A percentile compares a stretch with the other conserved stretches of the same genome.
phyloP scores from a whole-genome alignment of 2,113 vertebrate genomes.

The Percina caprodes region DNA sequence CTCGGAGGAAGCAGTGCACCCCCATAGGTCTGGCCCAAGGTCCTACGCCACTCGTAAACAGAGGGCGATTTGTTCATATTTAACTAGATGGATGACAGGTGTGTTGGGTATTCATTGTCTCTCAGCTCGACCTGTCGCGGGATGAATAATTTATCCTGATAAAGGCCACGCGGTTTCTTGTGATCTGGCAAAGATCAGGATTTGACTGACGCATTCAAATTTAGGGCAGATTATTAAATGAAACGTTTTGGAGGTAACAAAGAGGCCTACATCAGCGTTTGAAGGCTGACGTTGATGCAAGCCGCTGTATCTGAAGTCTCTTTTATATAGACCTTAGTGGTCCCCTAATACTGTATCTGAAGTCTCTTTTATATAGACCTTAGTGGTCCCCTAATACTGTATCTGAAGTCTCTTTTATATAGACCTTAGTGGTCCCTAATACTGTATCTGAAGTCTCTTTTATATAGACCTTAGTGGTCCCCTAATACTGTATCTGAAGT shows the following conservation, averaged over 20 bases:
- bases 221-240: conserved; percentile 39
- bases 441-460: too few species aligned
- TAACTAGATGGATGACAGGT: conserved; percentile 63
- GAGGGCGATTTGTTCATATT: conserved; percentile 67
- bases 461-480: too few species aligned
- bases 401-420: too few species aligned
- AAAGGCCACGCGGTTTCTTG: conserved; percentile 21
- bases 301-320: too few species aligned
- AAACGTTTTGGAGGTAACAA: background rate
- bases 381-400: too few species aligned
- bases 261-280: background rate
- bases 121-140: conserved; percentile 41
- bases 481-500: too few species aligned
- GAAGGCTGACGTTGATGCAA: background rate
- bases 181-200: conserved; percentile 6
- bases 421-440: too few species aligned
- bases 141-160: conserved; percentile 52
- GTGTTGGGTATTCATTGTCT: conserved; percentile 18
- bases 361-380: too few species aligned
- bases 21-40: conserved; percentile 59
- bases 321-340: too few species aligned
- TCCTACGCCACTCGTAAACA: conserved; percentile 50
- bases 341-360: too few species aligned
- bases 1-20: conserved; percentile 27
- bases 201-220: conserved; percentile 23